Conservation (phyloP, 1,140 invertebrate genomes). For the Oreohelix idahoensis region DNA sequence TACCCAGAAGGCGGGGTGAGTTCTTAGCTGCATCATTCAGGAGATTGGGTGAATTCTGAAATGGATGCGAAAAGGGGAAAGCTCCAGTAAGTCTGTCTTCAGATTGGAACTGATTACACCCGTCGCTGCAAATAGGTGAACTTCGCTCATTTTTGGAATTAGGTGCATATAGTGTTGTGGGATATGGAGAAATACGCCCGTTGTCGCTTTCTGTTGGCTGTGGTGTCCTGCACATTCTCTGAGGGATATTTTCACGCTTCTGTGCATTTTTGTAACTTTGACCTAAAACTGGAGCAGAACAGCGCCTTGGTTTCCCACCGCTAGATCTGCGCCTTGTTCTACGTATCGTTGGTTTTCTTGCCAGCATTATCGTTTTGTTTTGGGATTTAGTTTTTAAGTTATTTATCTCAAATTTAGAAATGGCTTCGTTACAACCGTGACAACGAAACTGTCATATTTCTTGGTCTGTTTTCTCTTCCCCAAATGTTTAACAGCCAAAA, state of each 20-base stretch:
- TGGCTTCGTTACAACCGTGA: too few species aligned
- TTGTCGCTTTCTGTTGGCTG: slow-evolving; percentile 4
- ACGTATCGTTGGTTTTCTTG: slow-evolving; percentile 43
- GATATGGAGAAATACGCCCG: background rate
- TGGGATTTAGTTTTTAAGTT: too few species aligned
- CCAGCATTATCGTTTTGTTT: slow-evolving; percentile 33
- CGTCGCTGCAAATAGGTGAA: background rate
- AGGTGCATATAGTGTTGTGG: background rate
- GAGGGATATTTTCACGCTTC: slow-evolving; percentile 32
- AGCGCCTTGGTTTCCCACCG: slow-evolving; percentile 42
- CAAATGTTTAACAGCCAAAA: too few species aligned
- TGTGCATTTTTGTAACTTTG: slow-evolving; percentile 16
- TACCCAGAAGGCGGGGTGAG: background rate
- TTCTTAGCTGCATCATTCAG: background rate
- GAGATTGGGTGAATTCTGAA: background rate
- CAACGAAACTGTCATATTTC: too few species aligned
- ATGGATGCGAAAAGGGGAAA: background rate
- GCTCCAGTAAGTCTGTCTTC: background rate
- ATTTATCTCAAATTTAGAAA: too few species aligned
- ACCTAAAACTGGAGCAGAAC: slow-evolving; percentile 46
- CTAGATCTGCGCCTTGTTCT: slow-evolving; percentile 40
- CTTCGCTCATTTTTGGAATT: background rate
- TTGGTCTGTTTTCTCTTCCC: too few species aligned
- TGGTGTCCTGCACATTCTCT: slow-evolving; percentile 40
- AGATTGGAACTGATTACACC: background rate